Conservation (phyloP, 2,113 vertebrate species). For the Esox niger region DNA sequence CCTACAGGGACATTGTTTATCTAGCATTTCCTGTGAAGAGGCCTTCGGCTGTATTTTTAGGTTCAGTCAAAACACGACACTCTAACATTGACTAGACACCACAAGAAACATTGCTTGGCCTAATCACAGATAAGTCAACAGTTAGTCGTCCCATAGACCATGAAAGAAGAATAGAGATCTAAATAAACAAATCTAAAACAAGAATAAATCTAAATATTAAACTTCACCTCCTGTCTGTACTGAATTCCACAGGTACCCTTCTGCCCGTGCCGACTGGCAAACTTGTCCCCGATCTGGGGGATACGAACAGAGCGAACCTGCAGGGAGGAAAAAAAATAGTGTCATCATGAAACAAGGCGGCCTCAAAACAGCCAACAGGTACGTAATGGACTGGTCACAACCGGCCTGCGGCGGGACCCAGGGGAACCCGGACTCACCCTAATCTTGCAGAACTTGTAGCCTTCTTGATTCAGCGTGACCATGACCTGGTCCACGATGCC, state of each 20-base stretch:
- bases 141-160: not conserved
- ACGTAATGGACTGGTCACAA: too few species aligned
- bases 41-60: not conserved
- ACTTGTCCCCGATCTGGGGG: constrained; percentile 98
- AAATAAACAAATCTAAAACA: too few species aligned
- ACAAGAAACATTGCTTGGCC: not conserved
- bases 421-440: constrained; percentile 75
- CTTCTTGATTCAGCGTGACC: constrained; percentile 98
- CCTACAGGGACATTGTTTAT: constrained; percentile 1
- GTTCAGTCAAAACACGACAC: constrained; percentile 19
- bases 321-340: not conserved
- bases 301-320: constrained; percentile 97
- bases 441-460: constrained; percentile 99
- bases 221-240: constrained; percentile 92
- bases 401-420: too few species aligned
- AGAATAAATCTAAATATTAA: not conserved
- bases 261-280: constrained; percentile 96
- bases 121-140: not conserved
- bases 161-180: not conserved
- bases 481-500: constrained; percentile 99
- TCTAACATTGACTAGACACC: not conserved
- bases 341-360: not conserved
- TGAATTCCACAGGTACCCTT: constrained; percentile 99
- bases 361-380: too few species aligned
- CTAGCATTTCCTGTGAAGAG: not conserved